These are phyloP conservation scores for Cossypha niveicapilla DNA, from an alignment of 2,797 vertebrate species.

Conservation along the genomic window DNA sequence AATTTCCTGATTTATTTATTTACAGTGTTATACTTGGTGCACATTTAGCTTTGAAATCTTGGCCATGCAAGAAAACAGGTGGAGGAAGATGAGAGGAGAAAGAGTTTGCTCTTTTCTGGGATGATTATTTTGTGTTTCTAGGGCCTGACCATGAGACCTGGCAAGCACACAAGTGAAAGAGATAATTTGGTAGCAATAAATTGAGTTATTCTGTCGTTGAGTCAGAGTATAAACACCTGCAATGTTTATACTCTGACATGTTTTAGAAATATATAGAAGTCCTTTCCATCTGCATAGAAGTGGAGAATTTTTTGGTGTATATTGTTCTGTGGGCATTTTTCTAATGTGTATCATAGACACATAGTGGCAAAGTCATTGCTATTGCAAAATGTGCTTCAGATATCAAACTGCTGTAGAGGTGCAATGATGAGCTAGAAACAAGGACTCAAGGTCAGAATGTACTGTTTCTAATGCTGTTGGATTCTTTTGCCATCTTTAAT, in stretches of 20 bases:
- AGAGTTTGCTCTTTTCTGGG: neutral
- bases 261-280: neutral
- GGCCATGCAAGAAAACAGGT: neutral
- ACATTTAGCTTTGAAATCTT: neutral
- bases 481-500: neutral
- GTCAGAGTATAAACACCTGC: neutral
- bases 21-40: accelerated
- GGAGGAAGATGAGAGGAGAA: neutral
- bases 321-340: neutral
- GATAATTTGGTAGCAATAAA: neutral
- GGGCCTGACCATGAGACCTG: neutral
- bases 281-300: neutral
- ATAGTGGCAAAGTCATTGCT: neutral
- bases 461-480: accelerated
- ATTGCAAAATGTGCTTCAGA: neutral
- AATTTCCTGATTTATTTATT: neutral
- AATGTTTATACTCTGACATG: neutral
- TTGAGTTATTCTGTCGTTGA: neutral
- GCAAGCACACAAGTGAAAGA: neutral
- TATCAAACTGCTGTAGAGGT: neutral
- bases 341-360: neutral
- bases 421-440: neutral
- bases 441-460: neutral
- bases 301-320: neutral
- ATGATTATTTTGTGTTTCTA: neutral